Evolutionary conservation across 2,888 invertebrate species (phyloP), one percentile per base, ranked within the genome.

Genomic region (Phrixothrix hirtus): DNA sequence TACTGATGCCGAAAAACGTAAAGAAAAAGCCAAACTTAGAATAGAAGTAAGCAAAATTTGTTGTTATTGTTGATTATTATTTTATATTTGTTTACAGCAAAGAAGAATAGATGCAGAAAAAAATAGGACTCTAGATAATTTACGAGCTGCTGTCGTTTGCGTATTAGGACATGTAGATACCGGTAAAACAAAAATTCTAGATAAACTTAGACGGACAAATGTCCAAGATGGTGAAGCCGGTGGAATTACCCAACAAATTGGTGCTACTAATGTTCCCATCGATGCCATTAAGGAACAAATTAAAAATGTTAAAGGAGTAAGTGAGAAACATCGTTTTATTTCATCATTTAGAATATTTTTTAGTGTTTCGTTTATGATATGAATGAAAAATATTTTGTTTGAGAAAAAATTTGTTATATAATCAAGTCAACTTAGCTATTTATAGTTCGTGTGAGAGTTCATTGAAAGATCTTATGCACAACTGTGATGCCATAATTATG

Each of bases 141-240:
- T 99, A 1, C 84, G 99, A 34, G 95, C 98, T 0, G 94, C 98
- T 0, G 95, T 99, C 1, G 96, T 99, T 1, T 99, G 98, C 73
- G 99, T 99, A 0, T 78, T 99, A 1, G 99, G 99, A 0, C 99
- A 99, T 75, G 99, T 99, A 38, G 99, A 99, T 78, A 99, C 99
- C 0, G 98, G 98, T 49, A 99, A 99, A 81, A 99, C 99, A 0
- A 99, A 99, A 77, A 97, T 99, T 69, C 77, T 99, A 44, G 99
- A 99, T 74, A 99, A 98, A 76, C 79, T 94, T 41, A 81, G 94
- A 13, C 81, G 93, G 32, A 94, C 94, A 0, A 88, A 94, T 69
- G 94, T 94, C 0, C 94, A 94, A 72, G 95, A 95, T 61, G 90
- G 92, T 0, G 99, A 99, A 78, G 99, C 99, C 1, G 99, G 99